A percentile compares a stretch with the other conserved stretches of the same genome.
Evolutionary conservation across 2,113 vertebrate genomes (phyloP).

Genomic region (Terrapene triunguis): DNA sequence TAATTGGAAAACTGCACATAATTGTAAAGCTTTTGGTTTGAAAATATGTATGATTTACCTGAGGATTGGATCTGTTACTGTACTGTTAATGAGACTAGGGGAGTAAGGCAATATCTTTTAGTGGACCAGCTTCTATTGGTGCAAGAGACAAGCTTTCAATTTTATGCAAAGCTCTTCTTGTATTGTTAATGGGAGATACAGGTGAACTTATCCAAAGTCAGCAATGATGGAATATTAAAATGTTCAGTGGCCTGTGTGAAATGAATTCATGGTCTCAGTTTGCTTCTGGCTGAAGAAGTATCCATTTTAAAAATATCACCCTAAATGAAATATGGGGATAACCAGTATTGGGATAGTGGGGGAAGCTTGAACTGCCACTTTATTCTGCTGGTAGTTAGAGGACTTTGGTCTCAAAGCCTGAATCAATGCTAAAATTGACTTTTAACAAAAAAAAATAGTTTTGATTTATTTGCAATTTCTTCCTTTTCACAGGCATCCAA

Average conservation of each 20-base stretch:
- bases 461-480: background rate
- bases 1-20: background rate
- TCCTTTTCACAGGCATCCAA: background rate
- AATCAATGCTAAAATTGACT: background rate
- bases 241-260: background rate
- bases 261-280: background rate
- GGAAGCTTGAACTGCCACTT: background rate
- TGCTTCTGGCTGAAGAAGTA: background rate
- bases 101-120: background rate
- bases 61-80: background rate
- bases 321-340: background rate
- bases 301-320: background rate
- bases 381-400: background rate
- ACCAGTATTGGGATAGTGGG: background rate
- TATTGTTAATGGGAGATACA: background rate
- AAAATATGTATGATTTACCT: fast-evolving
- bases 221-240: background rate
- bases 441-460: background rate
- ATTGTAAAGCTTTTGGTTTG: background rate
- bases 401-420: background rate
- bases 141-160: background rate
- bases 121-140: background rate
- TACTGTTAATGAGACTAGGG: background rate
- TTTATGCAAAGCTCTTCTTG: background rate
- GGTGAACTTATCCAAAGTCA: background rate